Base-by-base conservation (phyloP, 2,797 vertebrate genomes). In the Gobionotothen gibberifrons region DNA sequence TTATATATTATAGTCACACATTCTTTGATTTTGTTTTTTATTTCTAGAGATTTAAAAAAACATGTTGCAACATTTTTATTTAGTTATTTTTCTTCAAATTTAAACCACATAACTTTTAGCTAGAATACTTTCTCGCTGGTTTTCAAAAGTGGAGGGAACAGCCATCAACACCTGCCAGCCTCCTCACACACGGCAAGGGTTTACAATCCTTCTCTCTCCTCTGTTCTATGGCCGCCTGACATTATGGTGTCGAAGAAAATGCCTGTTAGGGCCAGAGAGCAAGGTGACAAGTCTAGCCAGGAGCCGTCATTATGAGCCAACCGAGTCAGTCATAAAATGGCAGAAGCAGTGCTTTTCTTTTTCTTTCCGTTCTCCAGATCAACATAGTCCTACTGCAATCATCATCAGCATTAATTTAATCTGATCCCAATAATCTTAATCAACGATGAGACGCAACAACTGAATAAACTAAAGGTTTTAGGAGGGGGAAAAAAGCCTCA, bases 161-260 rank as follows among this genome's bases (percentile, higher is more conserved):
- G 75, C 61, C 74, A 74, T 70, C 75, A 85, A 81, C 64, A 84
- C 58, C 72, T 76, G 63, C 60, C 74, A 82, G 51, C 69, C 82
- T 78, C 64, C 32, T 61, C 58, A 55, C 68, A 76, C 61, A 47
- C 19, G 46, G 49, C 47, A 39, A 42, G n/a, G 65, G 69, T 81
- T 80, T 69, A 26, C 87, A 84, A 82, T 72, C 74, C 75, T 52
- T 64, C 78, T 75, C 71, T 60, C 57, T 66, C 43, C 76, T 70
- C 77, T 75, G 43, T 83, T 71, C 75, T 69, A 54, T 86, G 85
- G 74, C 89, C 87, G 72, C 53, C 74, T 84, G 80, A 82, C 86
- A 87, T 82, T 81, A 89, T 4, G 36, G 71, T 79, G 82, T 87
- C 55, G 56, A 64, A 78, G 54, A 79, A 84, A 88, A 76, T 77